These are phyloP conservation scores for Pristis pectinata DNA, from an alignment of 2,797 vertebrate genomes.

Conservation along the genomic window DNA sequence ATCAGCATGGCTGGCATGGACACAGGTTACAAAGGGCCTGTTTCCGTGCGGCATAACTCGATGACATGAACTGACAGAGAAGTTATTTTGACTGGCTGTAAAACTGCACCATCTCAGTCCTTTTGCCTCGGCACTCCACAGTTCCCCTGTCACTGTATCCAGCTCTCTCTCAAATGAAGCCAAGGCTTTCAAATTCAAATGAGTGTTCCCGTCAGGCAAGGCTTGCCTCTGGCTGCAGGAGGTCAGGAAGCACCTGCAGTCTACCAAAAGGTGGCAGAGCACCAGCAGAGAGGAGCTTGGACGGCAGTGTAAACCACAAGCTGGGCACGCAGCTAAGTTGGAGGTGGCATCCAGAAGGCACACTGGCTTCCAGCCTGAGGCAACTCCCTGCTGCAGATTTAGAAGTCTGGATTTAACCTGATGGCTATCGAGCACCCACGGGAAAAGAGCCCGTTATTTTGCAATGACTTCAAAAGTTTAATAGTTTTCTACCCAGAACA, in stretches of 20 bases:
- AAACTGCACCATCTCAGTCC: background rate
- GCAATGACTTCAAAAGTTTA: background rate
- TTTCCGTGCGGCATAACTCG: no score
- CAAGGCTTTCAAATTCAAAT: background rate
- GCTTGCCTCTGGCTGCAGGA: background rate
- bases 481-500: background rate
- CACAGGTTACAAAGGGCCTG: no score
- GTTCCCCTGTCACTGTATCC: background rate
- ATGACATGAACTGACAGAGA: background rate
- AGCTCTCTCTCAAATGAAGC: no score
- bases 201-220: background rate
- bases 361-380: background rate
- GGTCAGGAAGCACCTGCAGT: background rate
- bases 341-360: background rate
- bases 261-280: background rate
- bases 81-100: background rate
- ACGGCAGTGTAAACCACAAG: background rate
- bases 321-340: background rate
- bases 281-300: background rate
- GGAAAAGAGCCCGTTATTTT: background rate
- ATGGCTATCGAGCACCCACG: background rate
- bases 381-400: background rate
- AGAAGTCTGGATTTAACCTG: background rate
- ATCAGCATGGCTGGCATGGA: no score
- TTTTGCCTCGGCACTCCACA: background rate